Evolutionary conservation across 2,113 vertebrate species (phyloP), one percentile per base, ranked within the genome.

Genomic region (Percina caprodes): DNA sequence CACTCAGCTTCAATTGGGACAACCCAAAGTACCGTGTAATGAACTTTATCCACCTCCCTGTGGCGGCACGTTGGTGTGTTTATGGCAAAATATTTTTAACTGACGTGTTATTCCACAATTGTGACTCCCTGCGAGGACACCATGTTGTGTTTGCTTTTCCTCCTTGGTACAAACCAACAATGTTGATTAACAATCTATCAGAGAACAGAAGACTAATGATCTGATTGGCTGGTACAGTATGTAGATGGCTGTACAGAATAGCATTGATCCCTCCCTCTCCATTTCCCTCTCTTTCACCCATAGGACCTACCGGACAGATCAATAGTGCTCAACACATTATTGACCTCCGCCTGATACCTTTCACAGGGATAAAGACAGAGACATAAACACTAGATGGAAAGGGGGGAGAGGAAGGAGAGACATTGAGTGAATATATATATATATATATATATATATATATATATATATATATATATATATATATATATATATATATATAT

Each of bases 241-340:
- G 86, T 67, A 88, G 88, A 87, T 83, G 80, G 63, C 83, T 67
- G n/a, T 83, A 89, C 84, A 88, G 82, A 87, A 84, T 26, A 73
- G 68, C 91, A 91, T 92, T 88, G 89, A 93, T 91, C 90, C 80
- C 78, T 77, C 85, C 87, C 82, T 89, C 87, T 89, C 87, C 79
- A 72, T 86, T 90, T 89, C 49, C 87, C 69, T 65, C 74, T 67
- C 76, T 19, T 81, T 81, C 82, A 60, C 80, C 83, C 88, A 84
- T 82, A 88, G 86, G 87, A 86, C 79, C 77, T 76, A 72, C 75
- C 69, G 86, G 83, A 85, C 86, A 82, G 87, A 93, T 94, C 92
- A 88, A 94, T 93, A 89, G 91, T 90, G 92, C 92, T 94, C 93
- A 92, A 93, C 93, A 92, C 89, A 93, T 93, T 94, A 94, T 93